A percentile compares a stretch with the other conserved stretches of the same genome.
Conservation (phyloP, 2,113 vertebrate species). For the Dicaeum eximium region DNA sequence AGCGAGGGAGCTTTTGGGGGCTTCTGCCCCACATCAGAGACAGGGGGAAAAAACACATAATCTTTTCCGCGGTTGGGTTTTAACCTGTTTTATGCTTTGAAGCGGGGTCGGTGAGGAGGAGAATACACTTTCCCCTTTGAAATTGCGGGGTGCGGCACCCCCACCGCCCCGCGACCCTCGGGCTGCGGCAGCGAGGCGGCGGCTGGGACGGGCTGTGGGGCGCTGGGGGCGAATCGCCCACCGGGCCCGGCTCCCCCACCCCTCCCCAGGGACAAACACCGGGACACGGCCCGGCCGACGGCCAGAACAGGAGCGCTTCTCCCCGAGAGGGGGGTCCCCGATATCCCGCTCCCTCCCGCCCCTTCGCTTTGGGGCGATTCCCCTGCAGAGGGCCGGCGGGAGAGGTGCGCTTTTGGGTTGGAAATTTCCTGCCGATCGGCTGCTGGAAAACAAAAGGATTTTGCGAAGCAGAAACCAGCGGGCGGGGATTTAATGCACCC, state of each 20-base stretch:
- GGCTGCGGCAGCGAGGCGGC: not conserved
- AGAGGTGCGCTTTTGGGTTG: not conserved
- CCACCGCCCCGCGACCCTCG: not conserved
- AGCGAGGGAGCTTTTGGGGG: not conserved
- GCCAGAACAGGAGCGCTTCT: not conserved
- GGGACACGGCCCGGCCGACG: not conserved
- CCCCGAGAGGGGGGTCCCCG: not conserved
- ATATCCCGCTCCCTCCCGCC: accelerated
- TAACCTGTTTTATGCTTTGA: not conserved
- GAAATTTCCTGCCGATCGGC: conserved; percentile 16
- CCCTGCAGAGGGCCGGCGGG: not conserved
- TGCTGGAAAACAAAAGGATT: conserved; percentile 49
- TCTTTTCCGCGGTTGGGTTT: not conserved
- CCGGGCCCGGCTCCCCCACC: not conserved
- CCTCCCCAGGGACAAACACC: not conserved
- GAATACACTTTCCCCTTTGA: not conserved
- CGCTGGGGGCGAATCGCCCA: accelerated
- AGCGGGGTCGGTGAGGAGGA: not conserved
- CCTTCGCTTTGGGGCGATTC: not conserved
- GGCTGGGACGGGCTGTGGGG: not conserved
- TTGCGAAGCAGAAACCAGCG: not conserved
- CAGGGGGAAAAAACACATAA: too few species aligned
- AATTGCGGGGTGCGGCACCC: not conserved
- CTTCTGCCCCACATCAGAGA: not conserved
- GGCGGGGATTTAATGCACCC: not conserved